These are phyloP conservation scores for Drosophila histrio DNA, from an alignment of 2,888 invertebrate species.

Conservation along the genomic window DNA sequence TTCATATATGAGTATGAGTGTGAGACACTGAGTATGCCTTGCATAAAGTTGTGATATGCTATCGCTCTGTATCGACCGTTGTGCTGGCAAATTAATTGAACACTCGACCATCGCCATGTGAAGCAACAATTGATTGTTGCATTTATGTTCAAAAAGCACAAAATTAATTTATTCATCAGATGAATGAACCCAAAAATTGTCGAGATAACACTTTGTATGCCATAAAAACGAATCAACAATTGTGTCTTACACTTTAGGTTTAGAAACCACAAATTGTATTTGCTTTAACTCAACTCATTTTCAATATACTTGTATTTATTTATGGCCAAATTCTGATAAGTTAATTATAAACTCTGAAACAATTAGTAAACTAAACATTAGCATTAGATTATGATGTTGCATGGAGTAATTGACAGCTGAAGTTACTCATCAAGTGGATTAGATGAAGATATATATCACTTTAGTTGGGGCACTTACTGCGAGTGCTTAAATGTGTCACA, in stretches of 20 bases:
- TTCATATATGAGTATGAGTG: neutral
- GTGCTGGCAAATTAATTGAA: slow-evolving; percentile 61
- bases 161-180: slow-evolving; percentile 53
- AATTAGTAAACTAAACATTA: slow-evolving; percentile 49
- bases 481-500: slow-evolving; percentile 32
- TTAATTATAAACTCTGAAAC: slow-evolving; percentile 46
- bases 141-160: slow-evolving; percentile 43
- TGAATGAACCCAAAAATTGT: neutral
- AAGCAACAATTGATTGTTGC: slow-evolving; percentile 60
- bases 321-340: slow-evolving; percentile 29
- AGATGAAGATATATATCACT: neutral
- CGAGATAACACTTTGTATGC: neutral
- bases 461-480: slow-evolving; percentile 23
- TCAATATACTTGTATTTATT: neutral
- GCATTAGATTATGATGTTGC: slow-evolving; percentile 32
- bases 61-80: slow-evolving; percentile 36
- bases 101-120: slow-evolving; percentile 32
- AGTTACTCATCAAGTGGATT: neutral
- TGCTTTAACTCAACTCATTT: neutral
- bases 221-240: slow-evolving; percentile 21
- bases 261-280: slow-evolving; percentile 23
- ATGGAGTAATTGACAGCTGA: slow-evolving; percentile 3
- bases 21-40: too few species aligned
- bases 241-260: slow-evolving; percentile 25
- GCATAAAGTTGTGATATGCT: slow-evolving; percentile 43